phyloP scores from a whole-genome alignment of 2,888 invertebrate species.

The Tinea pellionella region DNA sequence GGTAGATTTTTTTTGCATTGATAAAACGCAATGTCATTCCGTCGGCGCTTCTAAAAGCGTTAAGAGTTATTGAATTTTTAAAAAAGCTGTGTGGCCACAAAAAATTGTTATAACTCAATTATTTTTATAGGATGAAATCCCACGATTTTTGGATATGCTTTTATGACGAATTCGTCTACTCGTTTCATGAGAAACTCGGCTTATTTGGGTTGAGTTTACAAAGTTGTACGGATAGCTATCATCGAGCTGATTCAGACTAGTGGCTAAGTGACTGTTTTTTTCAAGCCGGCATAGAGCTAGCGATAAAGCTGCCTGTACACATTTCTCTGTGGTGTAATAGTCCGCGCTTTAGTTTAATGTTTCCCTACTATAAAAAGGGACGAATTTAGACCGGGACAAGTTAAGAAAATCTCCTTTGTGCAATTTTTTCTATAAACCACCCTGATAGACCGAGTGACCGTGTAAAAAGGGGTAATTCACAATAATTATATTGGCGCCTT shows the following conservation, averaged over 20 bases:
- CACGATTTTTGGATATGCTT: not conserved
- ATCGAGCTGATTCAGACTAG: too few relatives aligned
- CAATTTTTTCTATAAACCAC: not conserved
- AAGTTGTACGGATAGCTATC: too few relatives aligned
- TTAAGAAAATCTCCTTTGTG: too few relatives aligned
- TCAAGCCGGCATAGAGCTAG: too few relatives aligned
- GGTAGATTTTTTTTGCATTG: not conserved
- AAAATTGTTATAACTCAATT: conserved; percentile 12
- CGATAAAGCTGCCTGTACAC: too few relatives aligned
- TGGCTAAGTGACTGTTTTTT: too few relatives aligned
- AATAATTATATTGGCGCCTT: not conserved
- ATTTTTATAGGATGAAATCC: conserved; percentile 13
- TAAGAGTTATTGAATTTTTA: conserved; percentile 12
- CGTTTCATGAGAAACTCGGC: not conserved
- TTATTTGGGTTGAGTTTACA: too few relatives aligned
- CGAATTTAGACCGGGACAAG: too few relatives aligned
- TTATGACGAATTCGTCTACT: not conserved
- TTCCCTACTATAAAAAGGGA: not conserved
- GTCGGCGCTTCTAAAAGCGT: conserved; percentile 11
- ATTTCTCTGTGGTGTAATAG: too few relatives aligned
- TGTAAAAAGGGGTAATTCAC: conserved; percentile 1
- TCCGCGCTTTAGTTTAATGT: too few relatives aligned
- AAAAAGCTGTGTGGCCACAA: conserved; percentile 1
- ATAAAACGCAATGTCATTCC: not conserved
- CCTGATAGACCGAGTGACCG: not conserved